phyloP scores from a whole-genome alignment of 2,888 invertebrate species.

The Orthonevra nobilis region DNA sequence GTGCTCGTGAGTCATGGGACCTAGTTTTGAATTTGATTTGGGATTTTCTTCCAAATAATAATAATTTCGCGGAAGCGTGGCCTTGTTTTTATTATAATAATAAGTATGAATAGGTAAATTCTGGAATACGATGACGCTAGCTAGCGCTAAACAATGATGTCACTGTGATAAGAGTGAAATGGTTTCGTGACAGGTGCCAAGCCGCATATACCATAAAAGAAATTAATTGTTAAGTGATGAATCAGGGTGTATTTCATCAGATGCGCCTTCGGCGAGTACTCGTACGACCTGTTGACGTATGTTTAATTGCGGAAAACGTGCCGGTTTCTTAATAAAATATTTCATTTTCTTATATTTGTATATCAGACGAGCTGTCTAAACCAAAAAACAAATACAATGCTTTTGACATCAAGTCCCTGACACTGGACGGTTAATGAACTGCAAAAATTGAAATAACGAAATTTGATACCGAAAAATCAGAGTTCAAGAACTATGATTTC shows the following conservation, averaged over 20 bases:
- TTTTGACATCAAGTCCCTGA: no score
- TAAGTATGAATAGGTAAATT: constrained; percentile 30
- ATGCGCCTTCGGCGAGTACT: neutral
- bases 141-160: constrained; percentile 12
- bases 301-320: no score
- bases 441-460: constrained; percentile 8
- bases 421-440: constrained; percentile 21
- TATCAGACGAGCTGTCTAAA: no score
- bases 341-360: no score
- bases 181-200: constrained; percentile 16
- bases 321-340: no score
- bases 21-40: constrained; percentile 21
- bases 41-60: constrained; percentile 15
- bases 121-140: constrained; percentile 21
- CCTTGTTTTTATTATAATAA: no score
- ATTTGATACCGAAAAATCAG: constrained; percentile 25
- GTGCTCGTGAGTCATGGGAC: constrained; percentile 40
- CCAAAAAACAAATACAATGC: no score
- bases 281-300: no score
- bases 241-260: constrained; percentile 39
- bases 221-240: constrained; percentile 11
- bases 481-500: constrained; percentile 11
- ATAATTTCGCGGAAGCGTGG: constrained; percentile 22
- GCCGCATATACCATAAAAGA: no score
- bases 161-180: constrained; percentile 30